Conservation (phyloP, 2,113 vertebrate species). For the Electrona antarctica region DNA sequence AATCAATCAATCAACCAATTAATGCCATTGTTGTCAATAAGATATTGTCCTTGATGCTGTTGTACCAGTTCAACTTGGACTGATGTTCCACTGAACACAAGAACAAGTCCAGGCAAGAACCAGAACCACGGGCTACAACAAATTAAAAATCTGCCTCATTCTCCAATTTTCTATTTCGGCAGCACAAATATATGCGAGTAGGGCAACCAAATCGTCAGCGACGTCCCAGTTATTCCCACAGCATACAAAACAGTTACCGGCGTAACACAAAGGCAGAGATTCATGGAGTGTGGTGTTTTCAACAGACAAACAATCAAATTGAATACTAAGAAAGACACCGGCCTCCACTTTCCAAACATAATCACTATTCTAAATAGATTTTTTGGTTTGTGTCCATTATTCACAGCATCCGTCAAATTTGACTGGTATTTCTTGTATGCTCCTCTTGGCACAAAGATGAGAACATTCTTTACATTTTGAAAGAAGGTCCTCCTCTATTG, state of each 20-base stretch:
- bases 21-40: no score
- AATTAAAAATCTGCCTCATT: not conserved
- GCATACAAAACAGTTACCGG: slow-evolving; percentile 3
- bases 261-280: not conserved
- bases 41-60: not conserved
- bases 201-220: no score
- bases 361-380: slow-evolving; percentile 15
- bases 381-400: slow-evolving; percentile 21
- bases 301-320: not conserved
- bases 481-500: slow-evolving; percentile 22
- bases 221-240: not conserved
- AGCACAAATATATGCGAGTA: no score
- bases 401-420: slow-evolving; percentile 17
- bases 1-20: no score
- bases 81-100: not conserved
- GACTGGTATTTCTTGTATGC: slow-evolving; percentile 7
- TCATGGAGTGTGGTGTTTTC: not conserved
- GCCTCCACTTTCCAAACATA: slow-evolving; percentile 26
- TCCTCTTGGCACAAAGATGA: slow-evolving; percentile 22
- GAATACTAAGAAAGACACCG: slow-evolving; percentile 2
- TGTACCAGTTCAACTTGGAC: not conserved
- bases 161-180: not conserved
- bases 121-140: not conserved
- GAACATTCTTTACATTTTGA: slow-evolving; percentile 18
- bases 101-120: not conserved